Conservation (phyloP, 2,797 vertebrate genomes). For the Aselliscus stoliczkanus region DNA sequence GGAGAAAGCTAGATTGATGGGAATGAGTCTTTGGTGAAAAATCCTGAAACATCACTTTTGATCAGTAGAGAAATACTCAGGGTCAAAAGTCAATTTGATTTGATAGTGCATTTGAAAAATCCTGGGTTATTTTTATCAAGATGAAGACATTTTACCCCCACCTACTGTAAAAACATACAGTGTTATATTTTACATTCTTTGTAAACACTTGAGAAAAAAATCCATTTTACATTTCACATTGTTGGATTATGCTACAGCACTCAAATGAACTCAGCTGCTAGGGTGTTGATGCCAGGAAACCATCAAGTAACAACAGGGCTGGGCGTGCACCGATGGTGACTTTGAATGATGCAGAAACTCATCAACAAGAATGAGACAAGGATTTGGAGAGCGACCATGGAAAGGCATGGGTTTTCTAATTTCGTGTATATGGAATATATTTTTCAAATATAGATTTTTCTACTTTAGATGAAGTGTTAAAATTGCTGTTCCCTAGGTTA, state of each 20-base stretch:
- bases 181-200: conserved; percentile 58
- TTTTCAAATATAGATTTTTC: conserved; percentile 63
- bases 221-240: conserved; percentile 66
- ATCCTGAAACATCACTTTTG: background rate
- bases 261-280: background rate
- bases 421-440: conserved; percentile 77
- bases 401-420: conserved; percentile 45
- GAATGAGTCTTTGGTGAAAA: background rate
- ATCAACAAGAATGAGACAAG: background rate
- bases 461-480: conserved; percentile 75
- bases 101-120: background rate
- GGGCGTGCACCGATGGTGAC: background rate
- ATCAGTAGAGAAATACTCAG: conserved; percentile 36
- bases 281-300: background rate
- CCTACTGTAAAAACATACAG: conserved; percentile 34
- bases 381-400: background rate
- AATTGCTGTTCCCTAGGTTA: conserved; percentile 77
- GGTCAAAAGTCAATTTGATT: conserved; percentile 10
- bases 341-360: background rate
- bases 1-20: background rate
- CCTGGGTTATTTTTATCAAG: background rate
- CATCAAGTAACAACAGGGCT: fast-evolving
- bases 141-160: background rate
- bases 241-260: background rate
- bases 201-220: conserved; percentile 66